These are phyloP conservation scores for Galleria mellonella DNA, from an alignment of 1,140 invertebrate genomes.

Conservation along the genomic window DNA sequence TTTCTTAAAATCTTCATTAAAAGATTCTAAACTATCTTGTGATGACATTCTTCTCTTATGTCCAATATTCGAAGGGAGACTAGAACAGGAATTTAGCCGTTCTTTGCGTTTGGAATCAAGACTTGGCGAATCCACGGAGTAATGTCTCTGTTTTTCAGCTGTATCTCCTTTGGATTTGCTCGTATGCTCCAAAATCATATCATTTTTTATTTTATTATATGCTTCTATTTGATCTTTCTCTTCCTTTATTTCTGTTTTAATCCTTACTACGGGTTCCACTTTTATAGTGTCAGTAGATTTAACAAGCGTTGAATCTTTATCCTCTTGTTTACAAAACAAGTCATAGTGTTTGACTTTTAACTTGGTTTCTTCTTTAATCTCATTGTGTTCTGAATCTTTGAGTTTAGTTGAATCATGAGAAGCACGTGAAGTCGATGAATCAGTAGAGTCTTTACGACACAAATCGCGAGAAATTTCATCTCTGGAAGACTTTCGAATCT, in stretches of 20 bases:
- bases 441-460: conserved; percentile 69
- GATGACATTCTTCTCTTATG: conserved; percentile 85
- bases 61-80: conserved; percentile 78
- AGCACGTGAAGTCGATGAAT: conserved; percentile 68
- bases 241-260: conserved; percentile 47
- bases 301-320: conserved; percentile 27
- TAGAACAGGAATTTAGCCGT: conserved; percentile 74
- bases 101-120: conserved; percentile 73
- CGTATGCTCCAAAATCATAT: conserved; percentile 26
- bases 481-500: conserved; percentile 60
- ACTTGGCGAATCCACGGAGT: conserved; percentile 68
- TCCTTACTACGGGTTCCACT: conserved; percentile 23
- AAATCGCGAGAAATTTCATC: conserved; percentile 65
- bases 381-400: conserved; percentile 57
- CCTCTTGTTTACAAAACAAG: conserved; percentile 36
- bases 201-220: conserved; percentile 27
- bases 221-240: conserved; percentile 34
- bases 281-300: conserved; percentile 13
- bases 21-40: conserved; percentile 80
- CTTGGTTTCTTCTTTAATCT: conserved; percentile 60
- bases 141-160: conserved; percentile 67
- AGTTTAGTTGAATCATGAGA: conserved; percentile 64
- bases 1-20: conserved; percentile 82
- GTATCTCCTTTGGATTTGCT: conserved; percentile 41
- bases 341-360: conserved; percentile 35